Conservation (phyloP, 2,797 vertebrate genomes). For the Sarcophilus harrisii region DNA sequence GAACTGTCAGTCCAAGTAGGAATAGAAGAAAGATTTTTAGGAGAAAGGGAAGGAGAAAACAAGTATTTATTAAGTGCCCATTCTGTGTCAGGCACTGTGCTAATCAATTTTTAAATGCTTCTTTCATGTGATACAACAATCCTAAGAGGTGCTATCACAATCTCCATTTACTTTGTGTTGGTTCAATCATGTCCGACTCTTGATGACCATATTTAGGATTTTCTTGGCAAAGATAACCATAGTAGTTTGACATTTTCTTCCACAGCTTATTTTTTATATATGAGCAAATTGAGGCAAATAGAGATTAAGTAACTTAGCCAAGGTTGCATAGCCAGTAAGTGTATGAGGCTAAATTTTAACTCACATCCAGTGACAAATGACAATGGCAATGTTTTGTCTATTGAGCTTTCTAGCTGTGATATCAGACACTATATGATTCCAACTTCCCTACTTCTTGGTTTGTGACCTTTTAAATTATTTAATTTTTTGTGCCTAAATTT, state of each 20-base stretch:
- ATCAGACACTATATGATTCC: neutral
- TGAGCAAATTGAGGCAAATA: neutral
- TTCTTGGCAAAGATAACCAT: neutral
- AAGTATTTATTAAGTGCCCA: neutral
- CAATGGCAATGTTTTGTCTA: neutral
- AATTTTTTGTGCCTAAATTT: neutral
- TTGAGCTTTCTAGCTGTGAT: neutral
- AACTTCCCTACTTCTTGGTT: neutral
- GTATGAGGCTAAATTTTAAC: neutral
- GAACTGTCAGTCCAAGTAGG: neutral
- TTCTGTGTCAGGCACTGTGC: neutral
- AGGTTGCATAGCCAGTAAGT: neutral
- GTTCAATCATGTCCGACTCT: neutral
- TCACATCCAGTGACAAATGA: neutral
- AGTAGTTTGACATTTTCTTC: neutral
- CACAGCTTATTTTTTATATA: neutral
- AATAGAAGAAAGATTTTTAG: neutral
- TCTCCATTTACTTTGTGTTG: neutral
- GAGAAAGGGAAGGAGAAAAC: neutral
- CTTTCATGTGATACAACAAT: neutral
- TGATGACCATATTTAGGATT: neutral
- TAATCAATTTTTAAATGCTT: neutral
- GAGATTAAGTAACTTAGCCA: neutral
- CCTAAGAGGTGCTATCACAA: neutral
- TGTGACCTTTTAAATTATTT: neutral